Base-by-base conservation (phyloP, 2,888 invertebrate genomes). In the Tachystola acroxantha region DNA sequence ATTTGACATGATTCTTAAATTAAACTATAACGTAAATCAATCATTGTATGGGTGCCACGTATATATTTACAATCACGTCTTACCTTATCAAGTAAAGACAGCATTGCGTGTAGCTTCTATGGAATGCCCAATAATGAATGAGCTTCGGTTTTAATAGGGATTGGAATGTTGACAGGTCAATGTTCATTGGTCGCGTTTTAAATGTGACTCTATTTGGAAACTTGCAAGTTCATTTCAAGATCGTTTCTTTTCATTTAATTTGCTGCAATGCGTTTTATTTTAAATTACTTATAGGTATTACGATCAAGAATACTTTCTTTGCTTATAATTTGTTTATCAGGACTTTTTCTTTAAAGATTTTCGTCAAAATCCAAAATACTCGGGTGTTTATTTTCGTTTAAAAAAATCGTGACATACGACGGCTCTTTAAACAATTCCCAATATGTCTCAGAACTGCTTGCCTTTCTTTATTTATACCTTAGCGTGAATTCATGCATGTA, bases 1-100 rank as follows among this genome's bases (percentile, higher is more conserved):
- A 49, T 48, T 56, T 52, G 57, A 62, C 55, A 57, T 45, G 57
- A 45, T 57, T 64, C 47, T 50, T 40, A 54, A 58, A 57, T 57
- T 55, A 50, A 47, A 48, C 55, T 54, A 45, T 57, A 45, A 45
- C 34, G 39, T 42, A 39, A 39, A 62, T 65, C 58, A 42, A 57
- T 54, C 61, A 53, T n/a, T 47, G 42, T 46, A 45, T 46, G 45
- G 50, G 53, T 55, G 57, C 53, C 49, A 44, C 25, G 4, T 5
- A 28, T 30, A 26, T 39, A 56, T 64, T 57, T 48, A 46, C 52
- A 46, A 46, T 13, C 45, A 32, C 7, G 50, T 48, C 36, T 46
- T 42, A 10, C 53, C 48, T 35, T 66, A 45, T 53, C 49, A 16
- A 48, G 46, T 32, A 16, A n/a, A 47, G 26, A 32, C 40, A 20